Conservation (phyloP, 2,797 vertebrate genomes). For the Sebastes kiyomatsui region DNA sequence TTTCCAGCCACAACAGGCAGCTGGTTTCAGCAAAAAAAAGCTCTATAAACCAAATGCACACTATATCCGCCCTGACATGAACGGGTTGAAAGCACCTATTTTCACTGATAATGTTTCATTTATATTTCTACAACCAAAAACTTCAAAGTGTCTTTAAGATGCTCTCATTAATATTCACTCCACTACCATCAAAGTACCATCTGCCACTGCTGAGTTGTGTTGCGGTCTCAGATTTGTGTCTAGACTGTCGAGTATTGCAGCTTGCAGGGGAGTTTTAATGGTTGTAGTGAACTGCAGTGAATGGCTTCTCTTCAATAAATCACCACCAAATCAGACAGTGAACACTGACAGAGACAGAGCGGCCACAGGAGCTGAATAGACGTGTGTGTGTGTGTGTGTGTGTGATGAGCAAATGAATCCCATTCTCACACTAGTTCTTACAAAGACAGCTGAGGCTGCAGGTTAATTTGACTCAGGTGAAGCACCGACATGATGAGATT, state of each 20-base stretch:
- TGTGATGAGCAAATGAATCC: neutral
- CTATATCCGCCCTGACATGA: neutral
- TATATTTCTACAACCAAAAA: neutral
- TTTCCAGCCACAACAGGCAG: neutral
- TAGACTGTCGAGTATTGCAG: neutral
- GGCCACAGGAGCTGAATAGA: neutral
- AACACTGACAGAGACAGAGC: neutral
- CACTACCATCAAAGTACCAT: neutral
- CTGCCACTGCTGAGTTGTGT: neutral
- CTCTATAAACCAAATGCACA: neutral
- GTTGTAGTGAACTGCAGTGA: neutral
- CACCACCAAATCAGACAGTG: neutral
- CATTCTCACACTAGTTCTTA: neutral
- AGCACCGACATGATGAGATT: no score
- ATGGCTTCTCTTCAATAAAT: neutral
- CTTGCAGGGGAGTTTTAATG: neutral
- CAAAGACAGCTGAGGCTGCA: neutral
- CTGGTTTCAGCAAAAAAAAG: neutral
- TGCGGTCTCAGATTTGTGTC: neutral
- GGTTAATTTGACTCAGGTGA: neutral
- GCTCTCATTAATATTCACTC: neutral
- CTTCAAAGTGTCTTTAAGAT: no score
- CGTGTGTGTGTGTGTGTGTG: neutral
- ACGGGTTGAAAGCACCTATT: neutral
- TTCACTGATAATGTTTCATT: neutral